Evolutionary conservation across 2,113 vertebrate genomes (phyloP), one percentile per base, ranked within the genome.

Genomic region (Polypterus bichir): DNA sequence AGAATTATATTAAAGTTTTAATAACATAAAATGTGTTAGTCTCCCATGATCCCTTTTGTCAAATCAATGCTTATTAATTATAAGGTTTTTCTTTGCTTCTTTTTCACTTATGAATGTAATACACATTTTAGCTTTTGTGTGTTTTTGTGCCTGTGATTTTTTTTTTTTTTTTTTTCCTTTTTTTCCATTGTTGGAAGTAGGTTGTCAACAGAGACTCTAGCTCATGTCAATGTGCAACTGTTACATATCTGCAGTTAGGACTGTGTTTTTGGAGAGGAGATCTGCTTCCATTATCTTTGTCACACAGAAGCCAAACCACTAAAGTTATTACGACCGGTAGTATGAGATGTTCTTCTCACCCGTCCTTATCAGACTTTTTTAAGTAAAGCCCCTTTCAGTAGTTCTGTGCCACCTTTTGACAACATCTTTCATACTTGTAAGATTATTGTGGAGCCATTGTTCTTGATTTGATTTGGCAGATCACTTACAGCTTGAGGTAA

Each of bases 371-470:
- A 45, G 27, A 27, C 54, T 56, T 4, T 58, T 58, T 27, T 45
- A 44, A 8, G 5, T 65, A 58, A 45, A 48, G 9, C 44, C 27
- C 56, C 45, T 49, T 51, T 5, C 9, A 49, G 54, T 55, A 72
- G 59, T 27, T 4, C 2, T 44, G 3, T 64, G 9, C 46, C 58
- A 49, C 57, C 57, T 70, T 53, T 6, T 62, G 44, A 59, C 69
- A 68, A 3, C 11, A 44, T 54, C 11, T 60, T 71, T 61, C 49
- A 64, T 60, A 48, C 55, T 55, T 3, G 44, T 2, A 44, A 7
- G 51, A 47, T 66, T 72, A 63, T 57, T 56, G 45, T 53, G 9
- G 5, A 62, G 52, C 48, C 57, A 46, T 64, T 64, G n/a, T 68
- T 72, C 62, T 59, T 47, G n/a, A 7, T 45, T 58, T 3, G 9